Conservation (phyloP, 2,113 vertebrate genomes). For the Actenoides hombroni region DNA sequence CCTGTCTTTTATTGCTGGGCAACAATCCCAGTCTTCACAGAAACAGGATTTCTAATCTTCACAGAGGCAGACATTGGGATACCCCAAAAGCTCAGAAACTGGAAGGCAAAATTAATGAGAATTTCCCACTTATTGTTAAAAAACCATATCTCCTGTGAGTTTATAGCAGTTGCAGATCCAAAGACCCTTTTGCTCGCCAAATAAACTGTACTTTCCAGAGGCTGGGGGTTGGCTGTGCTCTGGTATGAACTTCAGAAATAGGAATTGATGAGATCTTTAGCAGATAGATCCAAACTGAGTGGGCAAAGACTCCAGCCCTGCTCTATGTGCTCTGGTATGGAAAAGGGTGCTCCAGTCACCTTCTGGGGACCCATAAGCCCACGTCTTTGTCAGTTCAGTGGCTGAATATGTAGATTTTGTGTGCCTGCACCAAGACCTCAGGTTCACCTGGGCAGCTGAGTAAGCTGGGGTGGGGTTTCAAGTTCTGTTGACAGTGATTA, state of each 20-base stretch:
- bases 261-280: neutral
- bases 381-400: neutral
- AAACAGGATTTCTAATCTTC: neutral
- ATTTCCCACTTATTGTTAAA: neutral
- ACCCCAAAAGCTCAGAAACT: neutral
- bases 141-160: neutral
- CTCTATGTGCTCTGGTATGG: neutral
- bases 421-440: neutral
- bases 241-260: neutral
- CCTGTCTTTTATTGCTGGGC: neutral
- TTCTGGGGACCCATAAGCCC: neutral
- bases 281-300: neutral
- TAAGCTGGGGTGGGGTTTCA: neutral
- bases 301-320: neutral
- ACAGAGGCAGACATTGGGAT: neutral
- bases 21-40: neutral
- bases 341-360: rapidly evolving
- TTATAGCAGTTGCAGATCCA: neutral
- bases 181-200: neutral
- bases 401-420: neutral
- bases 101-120: neutral
- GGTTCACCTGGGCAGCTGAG: neutral
- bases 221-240: neutral
- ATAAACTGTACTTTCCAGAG: neutral
- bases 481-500: neutral